Evolutionary conservation across 2,113 vertebrate genomes (phyloP).

Genomic region (Triplophysa tibetana): DNA sequence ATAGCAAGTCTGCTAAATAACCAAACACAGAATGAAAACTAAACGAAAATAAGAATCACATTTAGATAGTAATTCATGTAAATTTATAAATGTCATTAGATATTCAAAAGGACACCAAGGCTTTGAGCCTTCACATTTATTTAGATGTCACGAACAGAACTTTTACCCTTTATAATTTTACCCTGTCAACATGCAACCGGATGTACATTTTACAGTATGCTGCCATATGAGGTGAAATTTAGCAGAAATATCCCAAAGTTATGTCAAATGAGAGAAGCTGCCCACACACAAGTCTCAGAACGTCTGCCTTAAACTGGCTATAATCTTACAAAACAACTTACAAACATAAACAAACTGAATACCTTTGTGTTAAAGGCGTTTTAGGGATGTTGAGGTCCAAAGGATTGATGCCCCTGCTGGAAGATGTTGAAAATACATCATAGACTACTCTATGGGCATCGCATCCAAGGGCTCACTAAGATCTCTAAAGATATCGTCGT

Average conservation of each 20-base stretch:
- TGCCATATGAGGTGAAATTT: not conserved
- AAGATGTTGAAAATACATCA: too few species aligned
- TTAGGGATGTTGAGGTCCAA: too few species aligned
- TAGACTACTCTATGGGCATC: too few species aligned
- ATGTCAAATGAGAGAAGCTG: slow-evolving; percentile 1
- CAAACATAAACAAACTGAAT: not conserved
- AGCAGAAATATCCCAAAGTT: slow-evolving; percentile 14
- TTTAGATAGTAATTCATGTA: not conserved
- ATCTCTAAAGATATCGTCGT: too few species aligned
- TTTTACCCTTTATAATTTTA: not conserved
- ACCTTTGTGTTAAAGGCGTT: not conserved
- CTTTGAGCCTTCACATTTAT: not conserved
- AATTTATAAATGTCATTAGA: not conserved
- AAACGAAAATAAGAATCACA: not conserved
- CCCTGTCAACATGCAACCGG: too few species aligned
- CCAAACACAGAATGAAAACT: not conserved
- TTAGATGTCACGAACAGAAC: too few species aligned
- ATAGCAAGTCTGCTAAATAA: not conserved
- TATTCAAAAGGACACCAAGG: not conserved
- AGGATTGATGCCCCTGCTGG: too few species aligned
- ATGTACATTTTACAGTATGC: not conserved
- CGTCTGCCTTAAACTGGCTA: not conserved
- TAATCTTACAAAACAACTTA: not conserved
- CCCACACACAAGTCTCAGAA: not conserved
- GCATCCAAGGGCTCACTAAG: too few species aligned